Conservation (phyloP, 2,888 invertebrate genomes). For the Brachylomia viminalis region DNA sequence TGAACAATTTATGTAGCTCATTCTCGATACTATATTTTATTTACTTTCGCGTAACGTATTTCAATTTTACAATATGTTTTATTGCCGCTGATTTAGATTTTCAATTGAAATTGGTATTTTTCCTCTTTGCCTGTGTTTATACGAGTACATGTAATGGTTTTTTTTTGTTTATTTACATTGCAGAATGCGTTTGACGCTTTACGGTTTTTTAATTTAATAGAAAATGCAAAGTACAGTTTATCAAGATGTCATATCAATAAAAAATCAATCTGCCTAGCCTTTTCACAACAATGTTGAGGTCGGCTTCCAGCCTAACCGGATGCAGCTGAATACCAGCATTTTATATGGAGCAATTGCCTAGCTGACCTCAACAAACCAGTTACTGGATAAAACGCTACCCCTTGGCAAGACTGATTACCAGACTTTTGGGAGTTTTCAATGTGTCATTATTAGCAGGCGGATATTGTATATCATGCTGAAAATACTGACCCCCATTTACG, state of each 20-base stretch:
- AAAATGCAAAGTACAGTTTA: not conserved
- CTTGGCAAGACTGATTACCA: too few species aligned
- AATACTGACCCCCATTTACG: too few species aligned
- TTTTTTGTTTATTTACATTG: not conserved
- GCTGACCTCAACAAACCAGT: too few species aligned
- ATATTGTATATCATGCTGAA: too few species aligned
- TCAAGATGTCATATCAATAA: not conserved
- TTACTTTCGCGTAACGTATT: constrained; percentile 32
- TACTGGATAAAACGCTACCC: too few species aligned
- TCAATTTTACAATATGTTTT: constrained; percentile 40
- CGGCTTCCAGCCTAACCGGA: too few species aligned
- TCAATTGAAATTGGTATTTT: constrained; percentile 22
- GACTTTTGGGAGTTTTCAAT: too few species aligned
- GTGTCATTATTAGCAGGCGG: too few species aligned
- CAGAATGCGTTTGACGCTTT: not conserved
- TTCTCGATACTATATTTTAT: constrained; percentile 8
- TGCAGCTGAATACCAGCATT: too few species aligned
- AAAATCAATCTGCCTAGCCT: too few species aligned
- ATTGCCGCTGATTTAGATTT: constrained; percentile 8
- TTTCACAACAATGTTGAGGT: too few species aligned
- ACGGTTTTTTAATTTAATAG: not conserved
- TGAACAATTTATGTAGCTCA: not conserved
- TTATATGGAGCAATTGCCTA: too few species aligned
- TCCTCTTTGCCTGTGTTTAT: not conserved
- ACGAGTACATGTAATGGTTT: constrained; percentile 3